Conservation (phyloP, 2,888 invertebrate species). For the Alentia gelatinosa region DNA sequence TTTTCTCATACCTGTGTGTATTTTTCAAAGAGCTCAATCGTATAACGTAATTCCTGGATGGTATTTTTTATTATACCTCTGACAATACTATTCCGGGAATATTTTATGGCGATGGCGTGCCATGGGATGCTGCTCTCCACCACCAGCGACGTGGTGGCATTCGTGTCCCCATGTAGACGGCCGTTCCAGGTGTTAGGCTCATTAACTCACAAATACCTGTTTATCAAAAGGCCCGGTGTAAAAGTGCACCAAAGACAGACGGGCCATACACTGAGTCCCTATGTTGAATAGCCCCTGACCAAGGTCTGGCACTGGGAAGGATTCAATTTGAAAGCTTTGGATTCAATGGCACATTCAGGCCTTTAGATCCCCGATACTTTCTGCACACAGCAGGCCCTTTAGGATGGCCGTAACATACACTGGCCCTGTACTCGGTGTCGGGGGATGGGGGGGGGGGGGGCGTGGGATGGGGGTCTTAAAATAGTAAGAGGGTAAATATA, state of each 20-base stretch:
- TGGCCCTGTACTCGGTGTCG: neutral
- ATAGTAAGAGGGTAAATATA: constrained; percentile 2
- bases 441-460: too few species aligned
- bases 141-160: neutral
- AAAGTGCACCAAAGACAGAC: neutral
- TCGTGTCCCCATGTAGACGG: neutral
- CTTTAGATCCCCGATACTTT: neutral
- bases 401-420: neutral
- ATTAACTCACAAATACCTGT: constrained; percentile 36
- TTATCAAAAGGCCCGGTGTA: neutral
- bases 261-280: neutral
- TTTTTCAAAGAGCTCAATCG: too few species aligned
- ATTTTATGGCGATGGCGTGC: neutral
- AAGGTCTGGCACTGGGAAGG: neutral
- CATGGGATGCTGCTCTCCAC: neutral
- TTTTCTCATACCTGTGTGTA: too few species aligned
- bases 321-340: neutral
- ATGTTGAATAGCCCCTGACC: neutral
- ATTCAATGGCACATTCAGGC: neutral
- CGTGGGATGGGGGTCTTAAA: neutral
- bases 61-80: too few species aligned
- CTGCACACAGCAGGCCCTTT: neutral
- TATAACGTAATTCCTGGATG: too few species aligned
- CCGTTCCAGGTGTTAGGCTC: constrained; percentile 24
- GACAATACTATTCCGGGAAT: neutral